Evolutionary conservation across 2,888 invertebrate genomes (phyloP), one percentile per base, ranked within the genome.

Genomic region (Lydus trimaculatus): DNA sequence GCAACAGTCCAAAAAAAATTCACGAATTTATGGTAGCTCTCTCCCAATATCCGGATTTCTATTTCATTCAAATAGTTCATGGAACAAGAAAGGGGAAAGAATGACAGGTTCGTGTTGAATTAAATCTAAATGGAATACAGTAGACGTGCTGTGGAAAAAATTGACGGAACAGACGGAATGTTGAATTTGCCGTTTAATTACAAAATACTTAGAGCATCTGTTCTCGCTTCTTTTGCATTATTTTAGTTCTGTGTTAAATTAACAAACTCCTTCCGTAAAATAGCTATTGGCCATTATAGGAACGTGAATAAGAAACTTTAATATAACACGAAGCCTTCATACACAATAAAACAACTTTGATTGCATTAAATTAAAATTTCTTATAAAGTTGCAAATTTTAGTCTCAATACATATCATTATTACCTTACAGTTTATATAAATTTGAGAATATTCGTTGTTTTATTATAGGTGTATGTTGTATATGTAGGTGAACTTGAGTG

Each of bases 111-210:
- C 15, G 36, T 4, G 0, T 17, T 7, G 17, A 17, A 48, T n/a
- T n/a, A n/a, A n/a, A n/a, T n/a, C n/a, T 48, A 20, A 20, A 6
- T 4, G 48, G 9, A 17, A 25, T 43, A 28, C 28, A 36, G 20
- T 7, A 23, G n/a, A 9, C 20, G 33, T 61, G 61, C 9, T 23
- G 6, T 25, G 20, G n/a, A 63, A 64, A 67, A 64, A 63, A 36
- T 23, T 64, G 60, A 33, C 39, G 39, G n/a, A 28, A 28, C 28
- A 7, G 17, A 63, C 58, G 36, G 59, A n/a, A 33, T 62, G 60
- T 59, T 67, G 63, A 60, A 63, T 59, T 48, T 28, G 23, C 48
- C 67, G 56, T 58, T 67, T 67, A 67, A 67, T 67, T 67, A 67
- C 33, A 58, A 52, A 66, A 39, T 23, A 15, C 11, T n/a, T 23